These are phyloP conservation scores for Eucidaris tribuloides DNA, from an alignment of 35 echinoderm and acorn worm species.

Conservation along the genomic window DNA sequence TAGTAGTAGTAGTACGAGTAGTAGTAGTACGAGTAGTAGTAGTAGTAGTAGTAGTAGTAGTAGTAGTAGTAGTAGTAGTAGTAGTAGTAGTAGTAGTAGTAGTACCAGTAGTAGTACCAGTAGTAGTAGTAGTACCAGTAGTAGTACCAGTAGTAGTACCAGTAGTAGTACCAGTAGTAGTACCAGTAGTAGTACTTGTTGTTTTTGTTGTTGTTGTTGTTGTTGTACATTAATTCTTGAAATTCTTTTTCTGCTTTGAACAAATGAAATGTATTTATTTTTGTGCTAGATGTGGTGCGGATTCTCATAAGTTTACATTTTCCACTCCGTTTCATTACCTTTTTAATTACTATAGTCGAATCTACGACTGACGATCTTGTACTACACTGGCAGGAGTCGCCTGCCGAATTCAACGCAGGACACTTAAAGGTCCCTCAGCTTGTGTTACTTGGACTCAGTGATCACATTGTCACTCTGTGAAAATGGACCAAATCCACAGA, in stretches of 20 bases:
- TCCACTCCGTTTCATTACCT: neutral
- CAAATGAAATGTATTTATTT: neutral
- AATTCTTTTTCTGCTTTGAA: neutral
- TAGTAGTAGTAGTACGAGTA: constrained; percentile 6
- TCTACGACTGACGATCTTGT: neutral
- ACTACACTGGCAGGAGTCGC: neutral
- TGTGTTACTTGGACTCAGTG: too few relatives aligned
- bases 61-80: neutral
- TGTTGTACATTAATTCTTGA: neutral
- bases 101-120: neutral
- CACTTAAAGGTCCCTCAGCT: too few relatives aligned
- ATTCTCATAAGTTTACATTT: neutral
- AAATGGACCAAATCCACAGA: too few relatives aligned
- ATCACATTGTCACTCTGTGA: too few relatives aligned
- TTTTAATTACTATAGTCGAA: neutral
- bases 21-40: neutral
- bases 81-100: neutral
- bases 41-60: constrained; percentile 13
- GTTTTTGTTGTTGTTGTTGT: too few relatives aligned
- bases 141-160: neutral
- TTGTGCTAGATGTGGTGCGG: neutral
- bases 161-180: neutral
- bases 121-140: neutral
- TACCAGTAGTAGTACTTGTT: too few relatives aligned
- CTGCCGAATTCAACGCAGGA: too few relatives aligned